Evolutionary conservation across 2,888 invertebrate species (phyloP).

Genomic region (Criorhina ranunculi): DNA sequence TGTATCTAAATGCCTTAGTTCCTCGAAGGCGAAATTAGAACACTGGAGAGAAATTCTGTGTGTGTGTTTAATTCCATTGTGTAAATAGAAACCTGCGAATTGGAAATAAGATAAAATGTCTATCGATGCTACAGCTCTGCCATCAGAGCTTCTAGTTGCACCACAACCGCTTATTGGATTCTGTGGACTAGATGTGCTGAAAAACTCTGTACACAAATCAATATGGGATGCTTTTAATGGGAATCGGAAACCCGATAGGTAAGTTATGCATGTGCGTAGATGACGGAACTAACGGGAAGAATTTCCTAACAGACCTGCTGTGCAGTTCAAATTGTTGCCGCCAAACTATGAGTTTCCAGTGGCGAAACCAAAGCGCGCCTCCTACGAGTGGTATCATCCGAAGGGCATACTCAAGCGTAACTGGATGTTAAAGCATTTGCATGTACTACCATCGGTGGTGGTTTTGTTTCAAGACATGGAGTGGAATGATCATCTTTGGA

Average conservation of each 20-base stretch:
- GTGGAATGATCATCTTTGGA: constrained; percentile 98
- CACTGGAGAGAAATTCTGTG: constrained; percentile 40
- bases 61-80: constrained; percentile 60
- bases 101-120: constrained; percentile 84
- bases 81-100: constrained; percentile 62
- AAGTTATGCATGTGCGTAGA: constrained; percentile 15
- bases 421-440: constrained; percentile 97
- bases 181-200: constrained; percentile 93
- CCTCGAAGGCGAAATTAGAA: constrained; percentile 32
- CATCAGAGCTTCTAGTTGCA: constrained; percentile 92
- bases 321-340: constrained; percentile 92
- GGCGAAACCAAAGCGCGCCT: constrained; percentile 93
- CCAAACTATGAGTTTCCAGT: constrained; percentile 95
- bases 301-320: constrained; percentile 87
- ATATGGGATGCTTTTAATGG: constrained; percentile 97
- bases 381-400: constrained; percentile 98
- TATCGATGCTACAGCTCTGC: constrained; percentile 89
- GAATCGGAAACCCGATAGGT: constrained; percentile 90
- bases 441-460: constrained; percentile 95
- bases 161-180: constrained; percentile 95
- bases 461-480: constrained; percentile 98
- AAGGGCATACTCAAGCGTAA: constrained; percentile 97
- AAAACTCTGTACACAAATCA: constrained; percentile 94
- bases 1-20: constrained; percentile 57
- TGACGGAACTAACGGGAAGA: neutral